Conservation (phyloP, 2,797 vertebrate genomes). For the Cheirogaleus major region DNA sequence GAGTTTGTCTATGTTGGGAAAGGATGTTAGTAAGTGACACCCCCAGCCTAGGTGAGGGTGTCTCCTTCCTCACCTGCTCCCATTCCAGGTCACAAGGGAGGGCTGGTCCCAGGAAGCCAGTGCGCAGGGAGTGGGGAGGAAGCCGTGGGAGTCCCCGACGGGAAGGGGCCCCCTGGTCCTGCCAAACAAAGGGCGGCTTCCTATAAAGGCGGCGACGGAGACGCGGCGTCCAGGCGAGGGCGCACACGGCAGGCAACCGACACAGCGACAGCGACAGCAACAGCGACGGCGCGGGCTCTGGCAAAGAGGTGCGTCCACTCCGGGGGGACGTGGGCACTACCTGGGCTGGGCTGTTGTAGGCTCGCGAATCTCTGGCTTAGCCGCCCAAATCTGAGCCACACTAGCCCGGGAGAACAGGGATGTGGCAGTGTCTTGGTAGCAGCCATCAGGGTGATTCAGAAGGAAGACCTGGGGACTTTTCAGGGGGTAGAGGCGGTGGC, state of each 20-base stretch:
- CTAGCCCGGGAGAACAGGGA: not conserved
- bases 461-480: not conserved
- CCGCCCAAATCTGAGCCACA: not conserved
- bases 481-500: not conserved
- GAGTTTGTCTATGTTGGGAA: not conserved
- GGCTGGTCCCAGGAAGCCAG: not conserved
- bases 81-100: not conserved
- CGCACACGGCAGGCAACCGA: not conserved
- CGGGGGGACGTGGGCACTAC: not conserved
- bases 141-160: not conserved
- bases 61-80: not conserved
- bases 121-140: not conserved
- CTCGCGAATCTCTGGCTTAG: not conserved
- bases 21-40: not conserved
- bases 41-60: no score
- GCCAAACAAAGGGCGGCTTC: slow-evolving; percentile 56
- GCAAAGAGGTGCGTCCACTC: slow-evolving; percentile 31
- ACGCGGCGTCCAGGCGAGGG: slow-evolving; percentile 34
- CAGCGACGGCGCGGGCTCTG: not conserved
- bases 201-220: slow-evolving; percentile 59
- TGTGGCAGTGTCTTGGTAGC: not conserved
- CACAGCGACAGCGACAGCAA: not conserved
- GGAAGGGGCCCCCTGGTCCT: not conserved
- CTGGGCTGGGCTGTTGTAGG: not conserved
- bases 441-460: not conserved